A percentile compares a stretch with the other conserved stretches of the same genome.
Conservation (phyloP, 2,113 vertebrate species). For the Indri indri region DNA sequence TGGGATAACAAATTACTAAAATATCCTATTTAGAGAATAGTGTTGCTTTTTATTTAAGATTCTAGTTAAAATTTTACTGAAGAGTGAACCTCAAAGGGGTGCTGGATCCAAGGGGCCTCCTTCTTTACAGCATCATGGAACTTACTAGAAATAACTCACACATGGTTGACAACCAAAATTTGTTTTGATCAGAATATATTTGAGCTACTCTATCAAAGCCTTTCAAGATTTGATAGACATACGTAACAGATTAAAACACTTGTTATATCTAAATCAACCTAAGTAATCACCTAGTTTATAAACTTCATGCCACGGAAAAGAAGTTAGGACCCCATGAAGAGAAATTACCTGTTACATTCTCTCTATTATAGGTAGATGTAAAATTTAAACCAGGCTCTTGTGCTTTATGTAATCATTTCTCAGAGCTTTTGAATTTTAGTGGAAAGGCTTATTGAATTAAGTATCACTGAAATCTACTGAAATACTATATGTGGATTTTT, state of each 20-base stretch:
- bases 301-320: neutral
- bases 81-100: neutral
- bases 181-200: neutral
- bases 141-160: neutral
- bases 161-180: neutral
- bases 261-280: neutral
- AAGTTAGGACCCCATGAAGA: neutral
- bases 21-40: neutral
- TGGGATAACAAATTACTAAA: neutral
- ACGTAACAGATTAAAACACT: neutral
- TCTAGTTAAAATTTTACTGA: neutral
- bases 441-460: neutral
- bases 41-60: neutral
- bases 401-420: neutral
- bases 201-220: neutral
- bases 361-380: neutral
- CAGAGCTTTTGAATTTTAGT: neutral
- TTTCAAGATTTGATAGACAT: neutral
- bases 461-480: neutral
- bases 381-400: neutral
- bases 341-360: neutral
- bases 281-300: neutral
- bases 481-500: neutral
- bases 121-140: neutral
- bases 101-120: neutral